phyloP scores from a whole-genome alignment of 2,113 vertebrate species.

The Muntiacus muntjak region DNA sequence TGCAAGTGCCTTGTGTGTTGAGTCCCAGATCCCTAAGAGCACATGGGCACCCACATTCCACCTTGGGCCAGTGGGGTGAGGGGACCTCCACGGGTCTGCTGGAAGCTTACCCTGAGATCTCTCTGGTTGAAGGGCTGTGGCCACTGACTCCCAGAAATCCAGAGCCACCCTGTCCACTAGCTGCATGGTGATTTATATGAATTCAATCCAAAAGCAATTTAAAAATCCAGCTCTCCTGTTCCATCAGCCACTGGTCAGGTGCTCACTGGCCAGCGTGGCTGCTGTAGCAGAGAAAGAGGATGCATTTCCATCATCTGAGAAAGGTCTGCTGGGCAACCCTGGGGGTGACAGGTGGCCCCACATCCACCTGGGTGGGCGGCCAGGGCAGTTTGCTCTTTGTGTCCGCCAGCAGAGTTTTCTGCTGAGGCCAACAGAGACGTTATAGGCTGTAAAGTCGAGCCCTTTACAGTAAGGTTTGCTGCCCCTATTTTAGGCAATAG shows the following conservation, averaged over 20 bases:
- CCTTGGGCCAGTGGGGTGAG: fast-evolving
- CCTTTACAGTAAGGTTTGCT: too few relatives aligned
- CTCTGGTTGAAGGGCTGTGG: background rate
- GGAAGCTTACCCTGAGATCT: background rate
- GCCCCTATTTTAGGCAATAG: too few relatives aligned
- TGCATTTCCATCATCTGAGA: fast-evolving
- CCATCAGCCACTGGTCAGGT: background rate
- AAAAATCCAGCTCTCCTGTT: background rate
- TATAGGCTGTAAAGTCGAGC: background rate
- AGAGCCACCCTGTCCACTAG: background rate
- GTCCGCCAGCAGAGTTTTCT: background rate
- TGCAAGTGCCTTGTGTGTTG: background rate
- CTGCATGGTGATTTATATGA: fast-evolving
- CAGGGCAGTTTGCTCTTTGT: background rate
- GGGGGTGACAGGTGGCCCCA: too few relatives aligned
- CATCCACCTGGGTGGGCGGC: too few relatives aligned
- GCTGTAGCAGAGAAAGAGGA: background rate
- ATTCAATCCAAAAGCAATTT: background rate
- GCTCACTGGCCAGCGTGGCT: background rate
- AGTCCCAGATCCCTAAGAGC: background rate
- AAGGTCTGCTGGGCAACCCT: fast-evolving
- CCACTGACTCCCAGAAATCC: background rate
- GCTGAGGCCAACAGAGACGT: background rate
- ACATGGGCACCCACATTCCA: fast-evolving
- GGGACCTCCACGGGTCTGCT: background rate